A percentile compares a stretch with the other conserved stretches of the same genome.
Evolutionary conservation across 2,888 invertebrate species (phyloP).

Genomic region (Caenorhabditis sp.): DNA sequence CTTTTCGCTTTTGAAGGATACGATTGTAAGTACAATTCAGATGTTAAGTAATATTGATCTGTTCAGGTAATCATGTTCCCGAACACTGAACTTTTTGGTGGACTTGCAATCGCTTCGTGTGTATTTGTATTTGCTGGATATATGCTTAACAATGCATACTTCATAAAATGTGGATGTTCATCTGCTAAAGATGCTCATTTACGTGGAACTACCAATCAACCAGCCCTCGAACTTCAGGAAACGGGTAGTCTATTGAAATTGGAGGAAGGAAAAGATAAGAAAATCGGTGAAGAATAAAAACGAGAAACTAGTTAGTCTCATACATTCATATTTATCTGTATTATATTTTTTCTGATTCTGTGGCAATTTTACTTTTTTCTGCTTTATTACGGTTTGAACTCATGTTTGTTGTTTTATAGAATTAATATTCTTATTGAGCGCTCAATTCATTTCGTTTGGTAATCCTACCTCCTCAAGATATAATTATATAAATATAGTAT

Average conservation of each 20-base stretch:
- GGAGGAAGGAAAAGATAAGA: neutral
- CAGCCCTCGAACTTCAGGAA: neutral
- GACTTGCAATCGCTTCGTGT: constrained; percentile 42
- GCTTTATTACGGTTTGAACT: neutral
- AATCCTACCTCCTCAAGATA: no score
- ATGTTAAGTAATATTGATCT: neutral
- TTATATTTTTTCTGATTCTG: neutral
- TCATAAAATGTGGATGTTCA: constrained; percentile 30
- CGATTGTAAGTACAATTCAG: constrained; percentile 33
- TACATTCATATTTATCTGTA: neutral
- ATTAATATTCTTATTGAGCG: no score
- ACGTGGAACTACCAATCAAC: neutral
- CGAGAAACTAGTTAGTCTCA: neutral
- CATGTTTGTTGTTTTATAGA: neutral
- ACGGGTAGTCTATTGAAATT: neutral
- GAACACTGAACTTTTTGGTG: constrained; percentile 47
- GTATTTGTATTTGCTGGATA: constrained; percentile 49
- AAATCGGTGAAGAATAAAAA: neutral
- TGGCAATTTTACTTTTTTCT: neutral
- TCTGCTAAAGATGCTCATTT: neutral
- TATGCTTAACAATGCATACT: constrained; percentile 44
- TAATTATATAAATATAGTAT: no score
- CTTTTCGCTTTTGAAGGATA: constrained; percentile 59
- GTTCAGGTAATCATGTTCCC: constrained; percentile 51
- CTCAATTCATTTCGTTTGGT: no score